Conservation (phyloP, 2,113 vertebrate species). For the Stigmatopora nigra region DNA sequence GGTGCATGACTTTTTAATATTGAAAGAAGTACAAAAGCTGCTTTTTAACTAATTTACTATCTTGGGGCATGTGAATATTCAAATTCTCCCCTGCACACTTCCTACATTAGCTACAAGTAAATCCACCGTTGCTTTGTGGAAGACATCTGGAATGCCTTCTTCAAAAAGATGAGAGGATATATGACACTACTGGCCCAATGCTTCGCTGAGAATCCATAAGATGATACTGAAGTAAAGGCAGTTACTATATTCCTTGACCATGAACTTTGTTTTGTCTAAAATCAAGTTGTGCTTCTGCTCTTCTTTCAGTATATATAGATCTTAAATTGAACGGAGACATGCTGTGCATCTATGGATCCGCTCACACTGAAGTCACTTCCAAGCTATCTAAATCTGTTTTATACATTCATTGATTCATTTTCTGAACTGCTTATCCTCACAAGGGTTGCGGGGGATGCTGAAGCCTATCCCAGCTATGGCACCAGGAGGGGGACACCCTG, state of each 20-base stretch:
- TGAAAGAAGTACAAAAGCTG: slow-evolving; percentile 1
- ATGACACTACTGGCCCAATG: neutral
- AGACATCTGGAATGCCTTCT: neutral
- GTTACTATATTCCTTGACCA: neutral
- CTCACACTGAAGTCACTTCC: neutral
- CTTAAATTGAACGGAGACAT: neutral
- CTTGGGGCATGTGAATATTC: neutral
- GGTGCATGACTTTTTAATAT: slow-evolving; percentile 3
- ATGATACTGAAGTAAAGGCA: neutral
- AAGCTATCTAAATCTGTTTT: neutral
- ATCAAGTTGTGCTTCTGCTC: neutral
- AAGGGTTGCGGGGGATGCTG: no score
- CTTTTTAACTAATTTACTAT: neutral
- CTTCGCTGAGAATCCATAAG: neutral
- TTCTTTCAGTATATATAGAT: neutral
- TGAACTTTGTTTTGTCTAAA: neutral
- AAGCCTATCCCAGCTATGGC: no score
- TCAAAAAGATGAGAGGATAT: neutral
- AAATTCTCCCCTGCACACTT: neutral
- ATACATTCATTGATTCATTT: no score
- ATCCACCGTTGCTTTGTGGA: neutral
- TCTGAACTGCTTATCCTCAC: no score
- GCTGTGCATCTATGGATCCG: neutral
- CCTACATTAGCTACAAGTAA: neutral
- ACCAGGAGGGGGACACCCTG: no score